A percentile compares a stretch with the other conserved stretches of the same genome.
Conservation (phyloP, 1,140 invertebrate genomes). For the Rhyzopertha dominica region DNA sequence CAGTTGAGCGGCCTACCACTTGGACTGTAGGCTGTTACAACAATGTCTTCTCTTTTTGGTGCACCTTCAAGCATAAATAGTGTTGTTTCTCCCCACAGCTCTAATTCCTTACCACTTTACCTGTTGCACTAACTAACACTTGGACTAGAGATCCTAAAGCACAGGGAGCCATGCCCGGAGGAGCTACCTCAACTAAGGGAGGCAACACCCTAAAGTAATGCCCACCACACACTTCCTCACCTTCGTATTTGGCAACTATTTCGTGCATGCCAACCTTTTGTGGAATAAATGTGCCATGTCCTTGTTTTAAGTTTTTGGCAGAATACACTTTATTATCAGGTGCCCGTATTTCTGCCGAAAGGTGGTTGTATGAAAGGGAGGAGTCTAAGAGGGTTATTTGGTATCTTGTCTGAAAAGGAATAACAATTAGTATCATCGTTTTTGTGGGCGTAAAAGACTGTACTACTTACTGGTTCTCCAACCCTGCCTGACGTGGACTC, state of each 20-base stretch:
- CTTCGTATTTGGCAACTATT: constrained; percentile 58
- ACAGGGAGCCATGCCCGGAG: constrained; percentile 90
- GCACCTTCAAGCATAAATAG: constrained; percentile 58
- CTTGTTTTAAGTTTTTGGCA: constrained; percentile 61
- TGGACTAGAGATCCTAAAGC: constrained; percentile 90
- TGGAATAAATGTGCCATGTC: constrained; percentile 80
- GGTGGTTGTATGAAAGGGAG: constrained; percentile 70
- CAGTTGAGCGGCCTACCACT: constrained; percentile 72
- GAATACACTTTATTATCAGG: constrained; percentile 59
- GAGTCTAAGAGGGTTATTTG: constrained; percentile 72
- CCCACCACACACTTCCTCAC: constrained; percentile 50
- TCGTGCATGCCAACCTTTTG: constrained; percentile 91
- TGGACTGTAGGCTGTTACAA: constrained; percentile 85
- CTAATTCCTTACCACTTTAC: constrained; percentile 38
- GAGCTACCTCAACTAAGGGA: constrained; percentile 75
- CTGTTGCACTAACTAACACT: constrained; percentile 86
- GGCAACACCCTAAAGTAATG: constrained; percentile 85
- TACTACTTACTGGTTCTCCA: constrained; percentile 67
- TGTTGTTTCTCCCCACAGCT: constrained; percentile 7
- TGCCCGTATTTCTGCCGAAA: constrained; percentile 69
- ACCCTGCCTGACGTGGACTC: constrained; percentile 77
- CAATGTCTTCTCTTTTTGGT: constrained; percentile 72
- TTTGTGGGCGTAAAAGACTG: constrained; percentile 10
- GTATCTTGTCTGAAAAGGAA: constrained; percentile 74
- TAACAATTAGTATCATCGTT: constrained; percentile 21